Base-by-base conservation (phyloP, 2,888 invertebrate species). In the Tupiocoris notatus region DNA sequence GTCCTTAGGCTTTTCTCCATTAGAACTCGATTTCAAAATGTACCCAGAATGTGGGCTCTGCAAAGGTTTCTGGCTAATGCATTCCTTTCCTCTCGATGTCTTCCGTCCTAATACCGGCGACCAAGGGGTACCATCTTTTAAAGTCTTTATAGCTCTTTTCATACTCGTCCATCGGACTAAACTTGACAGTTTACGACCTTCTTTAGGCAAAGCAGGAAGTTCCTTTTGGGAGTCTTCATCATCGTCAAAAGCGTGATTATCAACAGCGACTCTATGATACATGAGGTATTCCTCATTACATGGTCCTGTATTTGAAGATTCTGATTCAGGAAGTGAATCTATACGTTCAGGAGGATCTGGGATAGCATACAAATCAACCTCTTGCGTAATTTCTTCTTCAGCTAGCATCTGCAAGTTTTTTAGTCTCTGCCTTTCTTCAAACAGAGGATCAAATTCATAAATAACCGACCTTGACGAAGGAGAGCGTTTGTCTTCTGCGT, bases 401-500 rank as follows among this genome's bases (percentile, higher is more conserved):
- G 21, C 58, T 75, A 17, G 61, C 25, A 24, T 66, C 56, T 75
- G 67, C 58, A 65, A 12, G 61, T 58, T 17, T 68, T 65, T 67
- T 39, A 56, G 18, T 59, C 64, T 21, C 39, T 68, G 68, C 68
- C 59, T 68, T 67, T 77, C 80, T 65, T 80, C 81, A 79, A 80
- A 81, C 16, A 83, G 79, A 63, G 91, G 92, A 84, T 92, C 92
- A 84, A 92, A 92, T 83, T 91, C 91, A 82, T 88, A 86, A 66
- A 92, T 88, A n/a, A 91, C 87, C 82, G 90, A 79, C 67, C 73
- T 77, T 6, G 79, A 73, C 7, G 67, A 67, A n/a, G 63, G 62
- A 54, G 63, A 56, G n/a, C 25, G 24, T 17, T 54, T 67, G 22
- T 64, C 57, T 1, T 68, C 61, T 20, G 56, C 22, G 18, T 77